Percentiles rank a stretch among this genome's conserved stretches.
Conservation (phyloP, 2,797 vertebrate genomes). For the Halcyon leucocephala region DNA sequence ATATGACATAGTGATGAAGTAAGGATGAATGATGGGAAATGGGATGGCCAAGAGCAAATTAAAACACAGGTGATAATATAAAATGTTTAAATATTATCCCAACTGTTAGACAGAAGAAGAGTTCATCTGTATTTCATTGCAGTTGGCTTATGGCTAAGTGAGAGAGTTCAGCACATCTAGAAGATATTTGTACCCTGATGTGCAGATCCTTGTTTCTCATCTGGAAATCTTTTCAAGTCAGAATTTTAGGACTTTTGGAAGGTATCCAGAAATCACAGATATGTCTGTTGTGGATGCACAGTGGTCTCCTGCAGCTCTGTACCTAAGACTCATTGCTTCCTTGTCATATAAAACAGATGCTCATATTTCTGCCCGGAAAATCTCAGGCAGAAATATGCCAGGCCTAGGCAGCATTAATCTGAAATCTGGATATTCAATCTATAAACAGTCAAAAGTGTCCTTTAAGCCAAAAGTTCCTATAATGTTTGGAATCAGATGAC, state of each 20-base stretch:
- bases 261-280: neutral
- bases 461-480: neutral
- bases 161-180: neutral
- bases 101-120: neutral
- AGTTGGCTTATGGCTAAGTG: neutral
- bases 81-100: neutral
- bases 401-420: neutral
- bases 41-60: neutral
- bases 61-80: neutral
- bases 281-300: neutral
- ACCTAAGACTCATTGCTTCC: neutral
- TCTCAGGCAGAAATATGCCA: neutral
- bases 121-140: neutral
- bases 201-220: neutral
- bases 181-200: neutral
- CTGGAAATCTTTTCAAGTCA: neutral
- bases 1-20: neutral
- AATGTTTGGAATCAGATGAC: neutral
- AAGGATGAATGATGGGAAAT: neutral
- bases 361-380: neutral
- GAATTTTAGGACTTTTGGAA: neutral
- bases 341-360: neutral
- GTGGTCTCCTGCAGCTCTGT: neutral
- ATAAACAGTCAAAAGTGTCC: neutral
- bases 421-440: neutral